Conservation (phyloP, 2,113 vertebrate species). For the Aepyceros melampus region DNA sequence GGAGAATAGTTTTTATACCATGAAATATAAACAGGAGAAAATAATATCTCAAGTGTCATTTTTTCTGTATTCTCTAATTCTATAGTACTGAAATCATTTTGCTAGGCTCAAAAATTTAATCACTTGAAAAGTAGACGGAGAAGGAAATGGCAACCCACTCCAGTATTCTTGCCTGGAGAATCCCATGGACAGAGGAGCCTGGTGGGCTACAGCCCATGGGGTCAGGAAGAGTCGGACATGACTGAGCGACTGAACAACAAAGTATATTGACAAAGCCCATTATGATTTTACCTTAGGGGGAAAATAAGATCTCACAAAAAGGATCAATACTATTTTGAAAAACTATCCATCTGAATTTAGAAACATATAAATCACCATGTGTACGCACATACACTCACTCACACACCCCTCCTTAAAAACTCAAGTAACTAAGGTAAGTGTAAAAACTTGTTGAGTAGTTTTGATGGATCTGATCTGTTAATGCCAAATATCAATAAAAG, state of each 20-base stretch:
- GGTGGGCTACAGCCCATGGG: not conserved
- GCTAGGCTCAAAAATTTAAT: not conserved
- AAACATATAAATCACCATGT: not conserved
- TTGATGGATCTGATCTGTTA: not conserved
- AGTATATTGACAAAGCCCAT: not conserved
- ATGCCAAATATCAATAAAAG: not conserved
- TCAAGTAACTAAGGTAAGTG: not conserved
- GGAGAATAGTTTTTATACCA: not conserved
- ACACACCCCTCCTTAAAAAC: not conserved
- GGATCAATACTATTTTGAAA: constrained; percentile 20
- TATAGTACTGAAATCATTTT: not conserved
- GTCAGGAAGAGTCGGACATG: not conserved
- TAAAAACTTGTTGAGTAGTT: not conserved
- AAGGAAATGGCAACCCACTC: not conserved
- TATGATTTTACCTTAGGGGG: not conserved
- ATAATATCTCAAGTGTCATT: not conserved
- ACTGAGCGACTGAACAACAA: not conserved
- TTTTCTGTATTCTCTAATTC: not conserved
- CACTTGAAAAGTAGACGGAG: not conserved
- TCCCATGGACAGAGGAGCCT: not conserved
- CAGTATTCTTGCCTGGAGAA: not conserved
- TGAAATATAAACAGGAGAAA: constrained; percentile 43
- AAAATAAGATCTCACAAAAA: constrained; percentile 14
- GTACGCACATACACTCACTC: not conserved
- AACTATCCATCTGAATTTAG: not conserved